These are phyloP conservation scores for Anolis apletophallus DNA, from an alignment of 2,797 vertebrate species.

Conservation along the genomic window DNA sequence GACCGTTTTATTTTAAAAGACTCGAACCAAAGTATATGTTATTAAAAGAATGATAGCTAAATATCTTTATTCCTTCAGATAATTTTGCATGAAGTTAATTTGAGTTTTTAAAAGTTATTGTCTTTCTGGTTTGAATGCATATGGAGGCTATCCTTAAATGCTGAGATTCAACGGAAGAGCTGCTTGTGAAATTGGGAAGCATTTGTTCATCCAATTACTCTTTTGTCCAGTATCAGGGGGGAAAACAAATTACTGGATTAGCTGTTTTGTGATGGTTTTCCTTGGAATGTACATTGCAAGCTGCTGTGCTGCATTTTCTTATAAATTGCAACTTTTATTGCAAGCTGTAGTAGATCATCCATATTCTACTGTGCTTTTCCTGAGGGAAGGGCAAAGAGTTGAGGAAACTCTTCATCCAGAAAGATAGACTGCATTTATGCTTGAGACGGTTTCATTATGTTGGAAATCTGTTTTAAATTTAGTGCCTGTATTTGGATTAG, in stretches of 20 bases:
- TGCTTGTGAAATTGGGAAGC: not conserved
- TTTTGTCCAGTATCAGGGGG: not conserved
- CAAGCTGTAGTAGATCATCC: accelerated
- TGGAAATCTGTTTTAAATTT: slow-evolving; percentile 27
- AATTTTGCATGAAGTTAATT: not conserved
- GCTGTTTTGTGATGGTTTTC: not conserved
- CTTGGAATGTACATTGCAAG: not conserved
- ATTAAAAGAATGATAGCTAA: too few species aligned
- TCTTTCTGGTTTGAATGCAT: too few species aligned
- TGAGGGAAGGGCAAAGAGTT: not conserved
- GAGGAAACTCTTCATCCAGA: not conserved
- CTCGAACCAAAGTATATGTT: not conserved
- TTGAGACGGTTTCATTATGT: not conserved
- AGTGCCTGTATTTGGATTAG: slow-evolving; percentile 12
- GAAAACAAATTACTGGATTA: not conserved
- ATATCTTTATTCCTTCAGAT: not conserved
- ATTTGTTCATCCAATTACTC: not conserved
- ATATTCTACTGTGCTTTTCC: not conserved
- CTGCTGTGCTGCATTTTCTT: not conserved
- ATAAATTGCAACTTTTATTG: accelerated
- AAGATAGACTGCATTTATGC: not conserved
- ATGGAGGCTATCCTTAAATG: too few species aligned
- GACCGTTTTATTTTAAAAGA: not conserved
- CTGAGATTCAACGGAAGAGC: not conserved
- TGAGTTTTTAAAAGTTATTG: not conserved